Percentiles rank a stretch among this genome's conserved stretches.
phyloP scores from a whole-genome alignment of 2,113 vertebrate species.

The Scalopus aquaticus region DNA sequence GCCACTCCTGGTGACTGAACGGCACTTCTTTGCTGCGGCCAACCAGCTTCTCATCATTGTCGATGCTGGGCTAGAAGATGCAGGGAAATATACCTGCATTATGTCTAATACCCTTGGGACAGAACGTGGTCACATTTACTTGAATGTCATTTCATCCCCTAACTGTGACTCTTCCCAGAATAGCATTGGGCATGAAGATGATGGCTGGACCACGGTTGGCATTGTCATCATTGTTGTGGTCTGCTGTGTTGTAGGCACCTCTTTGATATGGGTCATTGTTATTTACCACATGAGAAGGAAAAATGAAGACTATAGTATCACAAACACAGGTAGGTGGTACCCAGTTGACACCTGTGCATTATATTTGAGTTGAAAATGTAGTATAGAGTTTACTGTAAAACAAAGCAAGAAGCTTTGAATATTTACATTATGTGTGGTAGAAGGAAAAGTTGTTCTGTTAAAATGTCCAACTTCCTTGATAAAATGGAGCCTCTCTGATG shows the following conservation, averaged over 20 bases:
- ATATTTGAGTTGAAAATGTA: neutral
- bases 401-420: neutral
- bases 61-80: constrained; percentile 87
- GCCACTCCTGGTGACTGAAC: constrained; percentile 85
- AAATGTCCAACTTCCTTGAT: constrained; percentile 29
- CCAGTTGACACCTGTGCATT: neutral
- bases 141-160: constrained; percentile 86
- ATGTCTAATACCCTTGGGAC: constrained; percentile 90
- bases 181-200: constrained; percentile 82
- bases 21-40: constrained; percentile 90
- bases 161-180: constrained; percentile 87
- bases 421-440: neutral
- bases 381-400: neutral
- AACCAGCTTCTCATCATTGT: constrained; percentile 91
- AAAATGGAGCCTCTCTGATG: neutral
- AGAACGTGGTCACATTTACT: constrained; percentile 88
- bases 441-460: constrained; percentile 27
- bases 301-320: constrained; percentile 90
- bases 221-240: constrained; percentile 90
- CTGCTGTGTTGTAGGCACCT: constrained; percentile 89
- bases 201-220: constrained; percentile 88
- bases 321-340: constrained; percentile 85
- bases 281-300: constrained; percentile 91
- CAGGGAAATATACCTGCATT: constrained; percentile 90
- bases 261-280: constrained; percentile 90